Base-by-base conservation (phyloP, 37 sponge, comb jelly and placozoan genomes). In the Agelas oroides region DNA sequence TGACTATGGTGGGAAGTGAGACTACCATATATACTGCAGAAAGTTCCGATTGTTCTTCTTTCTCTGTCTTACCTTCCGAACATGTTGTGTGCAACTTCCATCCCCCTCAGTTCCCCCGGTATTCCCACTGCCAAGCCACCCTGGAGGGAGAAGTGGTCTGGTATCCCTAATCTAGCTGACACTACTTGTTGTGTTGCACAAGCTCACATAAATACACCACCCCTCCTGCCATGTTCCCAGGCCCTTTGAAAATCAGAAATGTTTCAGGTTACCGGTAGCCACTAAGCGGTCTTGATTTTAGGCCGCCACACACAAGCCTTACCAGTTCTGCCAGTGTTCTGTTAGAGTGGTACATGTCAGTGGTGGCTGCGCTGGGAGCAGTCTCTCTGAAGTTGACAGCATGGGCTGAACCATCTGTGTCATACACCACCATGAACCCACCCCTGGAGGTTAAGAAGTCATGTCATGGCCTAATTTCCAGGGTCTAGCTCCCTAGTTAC, bases 71-170 rank as follows among this genome's bases (percentile, higher is more conserved):
- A 90, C 96, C 66, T 95, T 55, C 95, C 95, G 68, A 81, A 94
- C 56, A 63, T 46, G 33, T 60, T 85, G 72, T 94, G 95, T 0
- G 94, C 97, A 34, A 65, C 27, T 33, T 81, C 83, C 86, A 96
- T 85, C 46, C 92, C 97, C 52, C 72, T 76, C 34, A 96, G 59
- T 75, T 96, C 97, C 1, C 92, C 95, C 27, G 97, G 97, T 1
- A 96, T 89, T 46, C 87, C 97, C 40, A 96, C 97, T 52, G 97
- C 76, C 23, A 96, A 82, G 6, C 95, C 97, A 46, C 97, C 94
- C 97, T 91, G 37, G 16, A 46, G 19, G 16, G 15, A 2, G 2
- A 1, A 12, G 46, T 8, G 8, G 46, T 46, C 46, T 12, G 46
- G 3, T 8, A 46, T n/a, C n/a, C n/a, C n/a, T n/a, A n/a, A n/a